Conservation (phyloP, 2,888 invertebrate species). For the Lutraria lutraria region DNA sequence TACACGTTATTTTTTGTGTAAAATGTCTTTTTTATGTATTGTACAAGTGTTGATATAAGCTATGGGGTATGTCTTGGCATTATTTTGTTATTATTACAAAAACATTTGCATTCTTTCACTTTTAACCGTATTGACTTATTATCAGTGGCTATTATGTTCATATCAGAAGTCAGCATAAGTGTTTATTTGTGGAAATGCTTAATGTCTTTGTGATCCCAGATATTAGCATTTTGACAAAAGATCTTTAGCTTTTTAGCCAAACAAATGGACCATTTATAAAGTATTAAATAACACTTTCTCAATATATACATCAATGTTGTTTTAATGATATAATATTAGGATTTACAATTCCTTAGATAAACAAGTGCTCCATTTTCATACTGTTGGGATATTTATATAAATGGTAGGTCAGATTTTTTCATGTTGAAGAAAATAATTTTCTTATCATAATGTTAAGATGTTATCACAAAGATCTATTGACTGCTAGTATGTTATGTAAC, state of each 20-base stretch:
- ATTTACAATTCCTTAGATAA: slow-evolving; percentile 38
- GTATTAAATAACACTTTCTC: slow-evolving; percentile 42
- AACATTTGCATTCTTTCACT: slow-evolving; percentile 31
- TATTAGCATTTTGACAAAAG: slow-evolving; percentile 26
- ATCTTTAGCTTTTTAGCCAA: slow-evolving; percentile 50
- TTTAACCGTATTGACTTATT: slow-evolving; percentile 16
- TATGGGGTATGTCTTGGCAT: neutral
- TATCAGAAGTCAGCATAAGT: slow-evolving; percentile 48
- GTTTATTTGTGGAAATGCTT: slow-evolving; percentile 54
- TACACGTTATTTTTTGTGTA: slow-evolving; percentile 8
- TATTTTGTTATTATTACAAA: slow-evolving; percentile 15
- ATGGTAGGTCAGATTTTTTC: slow-evolving; percentile 19
- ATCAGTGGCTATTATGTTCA: slow-evolving; percentile 38
- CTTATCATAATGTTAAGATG: slow-evolving; percentile 40
- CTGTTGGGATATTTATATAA: slow-evolving; percentile 57
- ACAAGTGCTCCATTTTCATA: slow-evolving; percentile 64
- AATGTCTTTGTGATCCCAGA: slow-evolving; percentile 18
- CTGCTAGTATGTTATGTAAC: slow-evolving; percentile 35
- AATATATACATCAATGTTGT: slow-evolving; percentile 43
- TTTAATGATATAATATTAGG: slow-evolving; percentile 58
- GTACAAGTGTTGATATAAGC: neutral
- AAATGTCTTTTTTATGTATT: neutral
- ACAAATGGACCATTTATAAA: slow-evolving; percentile 55
- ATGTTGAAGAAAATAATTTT: slow-evolving; percentile 47
- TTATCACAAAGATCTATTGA: slow-evolving; percentile 23